A percentile compares a stretch with the other conserved stretches of the same genome.
Evolutionary conservation across 2,113 vertebrate species (phyloP).

Genomic region (Rhagologus leucostigma): DNA sequence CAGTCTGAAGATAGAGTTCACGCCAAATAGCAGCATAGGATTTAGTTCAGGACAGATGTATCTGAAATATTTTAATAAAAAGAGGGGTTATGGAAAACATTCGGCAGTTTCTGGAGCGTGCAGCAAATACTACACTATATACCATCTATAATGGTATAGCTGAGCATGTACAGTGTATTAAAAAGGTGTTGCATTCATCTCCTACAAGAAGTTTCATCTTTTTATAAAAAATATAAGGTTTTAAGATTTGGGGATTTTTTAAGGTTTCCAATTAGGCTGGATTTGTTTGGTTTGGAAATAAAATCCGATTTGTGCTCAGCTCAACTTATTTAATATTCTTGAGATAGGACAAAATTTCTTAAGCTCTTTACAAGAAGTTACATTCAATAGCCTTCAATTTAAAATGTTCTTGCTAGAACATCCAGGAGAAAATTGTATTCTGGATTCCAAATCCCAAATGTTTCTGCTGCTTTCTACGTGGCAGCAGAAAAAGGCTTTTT

Average conservation of each 20-base stretch:
- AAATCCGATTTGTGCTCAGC: background rate
- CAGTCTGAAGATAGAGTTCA: background rate
- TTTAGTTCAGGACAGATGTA: slow-evolving; percentile 32
- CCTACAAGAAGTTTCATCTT: background rate
- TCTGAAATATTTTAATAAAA: slow-evolving; percentile 23
- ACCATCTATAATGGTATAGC: background rate
- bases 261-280: background rate
- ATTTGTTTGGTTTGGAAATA: background rate
- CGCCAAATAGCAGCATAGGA: slow-evolving; percentile 7
- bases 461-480: background rate
- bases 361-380: background rate
- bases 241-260: background rate
- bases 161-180: background rate
- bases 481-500: background rate
- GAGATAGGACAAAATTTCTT: background rate
- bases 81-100: slow-evolving; percentile 11
- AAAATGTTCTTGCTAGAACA: background rate
- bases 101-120: background rate
- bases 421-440: background rate
- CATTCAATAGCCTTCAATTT: background rate
- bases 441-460: background rate
- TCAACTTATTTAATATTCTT: background rate
- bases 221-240: background rate
- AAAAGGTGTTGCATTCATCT: background rate
- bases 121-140: background rate